Evolutionary conservation across 2,113 vertebrate genomes (phyloP).

Genomic region (Bufo bufo): DNA sequence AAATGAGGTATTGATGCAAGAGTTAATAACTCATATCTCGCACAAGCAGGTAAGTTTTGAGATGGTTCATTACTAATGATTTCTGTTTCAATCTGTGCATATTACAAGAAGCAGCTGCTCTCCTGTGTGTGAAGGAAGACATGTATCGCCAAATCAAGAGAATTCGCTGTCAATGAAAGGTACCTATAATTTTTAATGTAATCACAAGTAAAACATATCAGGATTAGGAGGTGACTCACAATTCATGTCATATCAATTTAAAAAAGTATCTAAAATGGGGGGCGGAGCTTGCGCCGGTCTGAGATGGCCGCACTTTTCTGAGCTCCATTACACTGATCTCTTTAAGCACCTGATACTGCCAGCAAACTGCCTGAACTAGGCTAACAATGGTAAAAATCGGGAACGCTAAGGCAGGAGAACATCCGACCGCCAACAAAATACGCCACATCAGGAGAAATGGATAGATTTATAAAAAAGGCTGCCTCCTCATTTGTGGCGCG

Average conservation of each 20-base stretch:
- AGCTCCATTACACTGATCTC: too few species aligned
- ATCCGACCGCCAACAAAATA: background rate
- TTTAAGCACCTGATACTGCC: too few species aligned
- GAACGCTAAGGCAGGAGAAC: too few species aligned
- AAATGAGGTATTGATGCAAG: conserved; percentile 48
- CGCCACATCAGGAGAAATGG: too few species aligned
- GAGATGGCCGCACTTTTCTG: too few species aligned
- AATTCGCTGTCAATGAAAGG: conserved; percentile 58
- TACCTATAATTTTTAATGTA: conserved; percentile 59
- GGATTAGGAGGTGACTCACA: conserved; percentile 37
- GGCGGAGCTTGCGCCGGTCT: too few species aligned
- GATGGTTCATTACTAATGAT: conserved; percentile 55
- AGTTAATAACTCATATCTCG: conserved; percentile 59
- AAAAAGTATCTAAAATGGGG: background rate
- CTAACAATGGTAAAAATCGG: too few species aligned
- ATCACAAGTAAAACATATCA: conserved; percentile 53
- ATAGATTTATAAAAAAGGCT: too few species aligned
- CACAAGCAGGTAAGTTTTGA: conserved; percentile 55
- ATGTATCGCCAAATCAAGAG: conserved; percentile 58
- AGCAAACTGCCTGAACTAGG: too few species aligned
- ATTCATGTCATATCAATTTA: conserved; percentile 36
- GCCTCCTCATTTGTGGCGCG: too few species aligned
- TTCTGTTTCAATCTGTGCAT: conserved; percentile 60
- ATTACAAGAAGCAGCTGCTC: conserved; percentile 58
- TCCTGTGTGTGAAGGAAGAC: conserved; percentile 50